phyloP scores from a whole-genome alignment of 1,140 invertebrate genomes.

The Bombus difficillimus region DNA sequence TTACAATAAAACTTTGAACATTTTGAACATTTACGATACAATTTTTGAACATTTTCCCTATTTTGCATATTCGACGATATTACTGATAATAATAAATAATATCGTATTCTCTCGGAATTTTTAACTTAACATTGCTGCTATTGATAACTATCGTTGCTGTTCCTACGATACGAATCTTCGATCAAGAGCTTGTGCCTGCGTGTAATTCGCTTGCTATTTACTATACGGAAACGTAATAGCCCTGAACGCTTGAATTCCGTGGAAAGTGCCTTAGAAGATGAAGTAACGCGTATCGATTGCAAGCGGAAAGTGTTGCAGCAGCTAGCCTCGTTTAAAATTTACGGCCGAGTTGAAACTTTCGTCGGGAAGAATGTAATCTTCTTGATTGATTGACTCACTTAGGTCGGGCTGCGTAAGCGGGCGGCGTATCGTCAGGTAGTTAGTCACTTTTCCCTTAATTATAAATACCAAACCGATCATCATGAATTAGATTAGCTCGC shows the following conservation, averaged over 20 bases:
- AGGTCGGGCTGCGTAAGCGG: slow-evolving; percentile 43
- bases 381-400: slow-evolving; percentile 50
- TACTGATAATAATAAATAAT: too few species aligned
- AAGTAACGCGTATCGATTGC: slow-evolving; percentile 24
- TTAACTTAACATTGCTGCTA: not conserved
- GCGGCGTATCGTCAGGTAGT: slow-evolving; percentile 20
- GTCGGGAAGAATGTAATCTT: slow-evolving; percentile 45
- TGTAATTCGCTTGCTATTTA: not conserved
- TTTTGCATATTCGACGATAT: too few species aligned
- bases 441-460: slow-evolving; percentile 46
- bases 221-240: not conserved
- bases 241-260: not conserved
- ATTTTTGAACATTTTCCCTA: too few species aligned
- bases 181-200: too few species aligned
- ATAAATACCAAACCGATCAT: slow-evolving; percentile 49
- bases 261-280: not conserved
- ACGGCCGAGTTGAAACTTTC: slow-evolving; percentile 40
- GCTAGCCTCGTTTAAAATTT: slow-evolving; percentile 40
- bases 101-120: too few species aligned
- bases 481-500: slow-evolving; percentile 31
- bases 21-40: too few species aligned
- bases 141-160: not conserved
- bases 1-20: too few species aligned
- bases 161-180: not conserved
- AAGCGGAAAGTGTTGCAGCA: not conserved